Base-by-base conservation (phyloP, 2,113 vertebrate species). In the Cavia aperea region DNA sequence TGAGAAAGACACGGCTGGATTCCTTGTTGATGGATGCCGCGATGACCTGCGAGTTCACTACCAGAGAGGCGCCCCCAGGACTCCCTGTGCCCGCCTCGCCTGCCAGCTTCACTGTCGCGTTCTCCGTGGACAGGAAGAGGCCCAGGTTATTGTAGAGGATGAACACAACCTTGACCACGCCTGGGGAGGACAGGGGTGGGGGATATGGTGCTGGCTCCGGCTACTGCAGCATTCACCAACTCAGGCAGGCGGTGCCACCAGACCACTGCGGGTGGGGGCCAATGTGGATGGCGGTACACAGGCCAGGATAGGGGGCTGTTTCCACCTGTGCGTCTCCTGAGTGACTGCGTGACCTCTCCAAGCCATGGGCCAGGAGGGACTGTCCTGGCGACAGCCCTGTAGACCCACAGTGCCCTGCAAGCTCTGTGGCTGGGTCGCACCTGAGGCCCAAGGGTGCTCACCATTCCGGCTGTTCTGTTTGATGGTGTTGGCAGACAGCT, bases 401-500 rank as follows among this genome's bases (percentile, higher is more conserved):
- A 56, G 31, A 54, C 77, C 77, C 11, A 36, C 5, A 10, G 77
- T 5, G 49, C 73, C 46, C 15, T 12, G 54, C 10, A 12, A 56
- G 54, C 54, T 51, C 9, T 56, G 54, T 13, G 54, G 49, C 49
- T 15, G 16, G 56, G 5, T 1, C 33, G 33, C 49, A 39, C 49
- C 60, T 11, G 1, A 68, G 14, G 31, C 43, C 5, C 1, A 1
- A 0, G 12, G 63, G 43, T 65, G 91, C 98, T 98, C 96, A 99
- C 99, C 99, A 0, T 99, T 99, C 54, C 98, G 99, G 95, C 98
- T 99, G 98, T 99, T 99, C 98, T 99, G 99, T 92, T 99, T 99
- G 97, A 99, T 98, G 21, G 98, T 99, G 73, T 98, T 99, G 81
- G 98, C 98, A 0, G 98, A 98, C 29, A 99, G 98, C 97, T 99